Base-by-base conservation (phyloP, 1,140 invertebrate species). In the Pseudomyrmex flavicornis region DNA sequence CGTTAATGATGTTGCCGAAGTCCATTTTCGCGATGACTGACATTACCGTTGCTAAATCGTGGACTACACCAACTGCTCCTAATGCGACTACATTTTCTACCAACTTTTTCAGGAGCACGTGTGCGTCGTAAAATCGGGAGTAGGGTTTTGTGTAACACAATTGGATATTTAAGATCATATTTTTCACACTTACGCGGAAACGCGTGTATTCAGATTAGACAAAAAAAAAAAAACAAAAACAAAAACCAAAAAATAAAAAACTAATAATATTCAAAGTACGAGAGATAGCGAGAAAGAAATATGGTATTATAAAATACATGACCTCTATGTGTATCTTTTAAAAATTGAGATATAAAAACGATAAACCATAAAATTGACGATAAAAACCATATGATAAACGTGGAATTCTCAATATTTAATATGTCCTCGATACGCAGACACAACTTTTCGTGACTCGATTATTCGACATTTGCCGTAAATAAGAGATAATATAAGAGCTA, bases 121-220 rank as follows among this genome's bases (percentile, higher is more conserved):
- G 46, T 26, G 15, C 17, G 9, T 15, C 22, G 17, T 35, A 35
- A 35, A 62, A 8, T 44, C 9, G 7, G 48, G 50, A 12, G 79
- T 82, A 82, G 79, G 79, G 70, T 62, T 52, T 46, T 9, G 59
- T 44, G 59, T 74, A 22, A 82, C 7, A 54, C 59, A 74, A 82
- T 82, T 82, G 79, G 79, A 50, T 50, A 61, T n/a, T 62, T 62
- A 48, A 7, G 12, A 44, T 46, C 26, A 20, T 7, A 59, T 50
- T 80, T 80, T 72, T 70, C 35, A 15, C 52, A n/a, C 59, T 26
- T 48, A 59, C 8, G 35, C 52, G 17, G 54, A 80, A 70, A 59
- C 35, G 17, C 44, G 17, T 26, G 48, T 26, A 63, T 75, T 9
- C 46, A 26, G 12, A 58, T 44, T n/a, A 10, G 22, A 66, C 68